Base-by-base conservation (phyloP, 2,797 vertebrate species). In the Arrhamphus sclerolepis region DNA sequence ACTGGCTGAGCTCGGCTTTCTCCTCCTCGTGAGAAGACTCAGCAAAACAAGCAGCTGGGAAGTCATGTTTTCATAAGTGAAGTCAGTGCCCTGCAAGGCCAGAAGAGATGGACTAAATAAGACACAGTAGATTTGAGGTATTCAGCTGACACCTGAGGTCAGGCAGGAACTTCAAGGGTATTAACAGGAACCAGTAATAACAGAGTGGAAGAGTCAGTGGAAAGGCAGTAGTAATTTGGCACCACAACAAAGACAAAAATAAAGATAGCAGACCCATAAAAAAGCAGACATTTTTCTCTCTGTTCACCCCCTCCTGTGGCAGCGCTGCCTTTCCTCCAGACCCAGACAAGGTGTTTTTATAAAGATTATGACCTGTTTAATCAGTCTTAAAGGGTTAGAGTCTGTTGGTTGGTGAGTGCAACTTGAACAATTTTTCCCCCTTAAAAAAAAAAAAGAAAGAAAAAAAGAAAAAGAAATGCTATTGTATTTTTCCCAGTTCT, bases 21-120 rank as follows among this genome's bases (percentile, higher is more conserved):
- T 67, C 19, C 56, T 80, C 72, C 81, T 73, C 67, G 55, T 85
- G 84, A 89, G 85, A 89, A 83, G 83, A 66, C 62, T 65, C 66
- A 16, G 66, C 76, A 90, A 89, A 89, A 89, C 81, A 91, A 89
- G 82, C 83, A 83, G 88, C 87, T 75, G 77, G 73, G 81, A 83
- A 87, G 77, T 62, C 51, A 1, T 91, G 89, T 90, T 92, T 89
- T 91, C 77, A 78, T 86, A 87, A 89, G 81, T 78, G 78, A 73
- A 86, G 86, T 81, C 81, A 50, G 69, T 72, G 75, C 80, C 91
- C 86, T 81, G 81, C 78, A 74, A 84, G 75, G 77, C 59, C 77
- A 83, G 82, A 77, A 54, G 63, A 61, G 80, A 72, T 48, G 65
- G 80, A 72, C 84, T 74, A 73, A 80, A 87, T 62, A 70, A 83